phyloP scores from a whole-genome alignment of 1,140 invertebrate genomes.

The Tetramorium alpestre region DNA sequence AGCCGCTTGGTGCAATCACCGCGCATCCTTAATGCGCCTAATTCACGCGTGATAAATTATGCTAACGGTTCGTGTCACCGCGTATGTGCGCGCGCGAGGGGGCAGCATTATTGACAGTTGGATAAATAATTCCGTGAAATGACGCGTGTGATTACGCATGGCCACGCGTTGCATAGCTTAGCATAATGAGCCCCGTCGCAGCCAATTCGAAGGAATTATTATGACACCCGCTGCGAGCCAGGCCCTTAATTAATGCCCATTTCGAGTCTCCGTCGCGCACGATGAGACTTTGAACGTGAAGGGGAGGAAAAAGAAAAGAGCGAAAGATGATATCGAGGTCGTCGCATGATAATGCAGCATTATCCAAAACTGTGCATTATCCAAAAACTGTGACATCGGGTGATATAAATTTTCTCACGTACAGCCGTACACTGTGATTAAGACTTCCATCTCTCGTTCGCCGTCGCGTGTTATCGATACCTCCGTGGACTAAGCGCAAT shows the following conservation, averaged over 20 bases:
- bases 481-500: slow-evolving; percentile 1
- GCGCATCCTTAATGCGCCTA: background rate
- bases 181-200: slow-evolving; percentile 44
- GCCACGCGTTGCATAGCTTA: slow-evolving; percentile 46
- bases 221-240: slow-evolving; percentile 61
- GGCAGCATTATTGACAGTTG: slow-evolving; percentile 51
- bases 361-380: too few relatives aligned
- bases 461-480: slow-evolving; percentile 1
- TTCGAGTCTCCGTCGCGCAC: background rate
- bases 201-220: slow-evolving; percentile 66
- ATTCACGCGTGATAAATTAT: slow-evolving; percentile 41
- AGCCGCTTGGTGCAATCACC: background rate
- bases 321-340: background rate
- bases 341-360: background rate
- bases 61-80: slow-evolving; percentile 19
- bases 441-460: slow-evolving; percentile 4
- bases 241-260: slow-evolving; percentile 56
- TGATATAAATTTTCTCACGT: slow-evolving; percentile 25
- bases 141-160: slow-evolving; percentile 35
- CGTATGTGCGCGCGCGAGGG: background rate
- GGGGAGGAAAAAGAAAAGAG: background rate
- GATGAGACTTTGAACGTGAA: background rate
- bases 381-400: background rate
- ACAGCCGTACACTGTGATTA: background rate
- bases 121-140: slow-evolving; percentile 55